Evolutionary conservation across 2,797 vertebrate species (phyloP).

Genomic region (Hypotaenidia philippensis): DNA sequence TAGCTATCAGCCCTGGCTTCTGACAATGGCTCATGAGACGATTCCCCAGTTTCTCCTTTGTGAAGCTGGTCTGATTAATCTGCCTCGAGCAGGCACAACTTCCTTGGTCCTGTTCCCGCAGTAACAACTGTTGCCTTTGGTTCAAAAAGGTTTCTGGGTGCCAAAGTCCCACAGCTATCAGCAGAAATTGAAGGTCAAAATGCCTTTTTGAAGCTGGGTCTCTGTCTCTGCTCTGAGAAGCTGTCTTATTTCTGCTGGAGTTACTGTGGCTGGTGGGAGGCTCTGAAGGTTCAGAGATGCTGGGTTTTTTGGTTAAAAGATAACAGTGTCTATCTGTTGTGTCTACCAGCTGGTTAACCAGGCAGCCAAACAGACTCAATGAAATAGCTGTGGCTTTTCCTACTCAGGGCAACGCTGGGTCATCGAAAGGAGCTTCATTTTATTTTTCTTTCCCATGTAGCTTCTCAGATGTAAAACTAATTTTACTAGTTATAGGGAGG

Average conservation of each 20-base stretch:
- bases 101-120: constrained; percentile 15
- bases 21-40: not conserved
- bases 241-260: not conserved
- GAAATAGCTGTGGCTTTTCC: constrained; percentile 36
- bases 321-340: not conserved
- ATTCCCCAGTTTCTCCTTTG: not conserved
- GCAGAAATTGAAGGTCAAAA: not conserved
- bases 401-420: not conserved
- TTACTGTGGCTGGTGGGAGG: not conserved
- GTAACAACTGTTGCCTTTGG: not conserved
- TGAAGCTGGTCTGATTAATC: not conserved
- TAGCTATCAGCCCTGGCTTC: not conserved
- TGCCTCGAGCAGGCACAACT: not conserved
- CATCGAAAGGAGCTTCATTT: not conserved
- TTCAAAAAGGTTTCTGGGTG: constrained; percentile 3
- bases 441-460: not conserved
- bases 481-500: not conserved
- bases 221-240: not conserved
- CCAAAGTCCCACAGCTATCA: not conserved
- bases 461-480: not conserved
- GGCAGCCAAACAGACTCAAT: not conserved
- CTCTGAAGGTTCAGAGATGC: not conserved
- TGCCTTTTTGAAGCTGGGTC: not conserved
- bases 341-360: constrained; percentile 35
- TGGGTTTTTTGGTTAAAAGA: not conserved